Evolutionary conservation across 1,140 invertebrate genomes (phyloP).

Genomic region (Phenacoccus solenopsis): DNA sequence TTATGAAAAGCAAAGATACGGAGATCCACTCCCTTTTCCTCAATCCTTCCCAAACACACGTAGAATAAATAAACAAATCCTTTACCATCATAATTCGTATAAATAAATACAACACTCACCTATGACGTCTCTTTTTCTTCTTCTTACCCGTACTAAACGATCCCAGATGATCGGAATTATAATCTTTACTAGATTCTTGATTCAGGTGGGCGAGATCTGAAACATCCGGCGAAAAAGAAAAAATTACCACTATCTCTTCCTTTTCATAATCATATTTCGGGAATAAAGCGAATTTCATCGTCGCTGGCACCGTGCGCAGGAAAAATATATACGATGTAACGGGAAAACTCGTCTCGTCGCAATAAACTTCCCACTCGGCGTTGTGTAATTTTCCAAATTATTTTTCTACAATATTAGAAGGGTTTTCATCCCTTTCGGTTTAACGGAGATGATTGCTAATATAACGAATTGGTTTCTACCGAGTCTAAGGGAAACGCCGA

Average conservation of each 20-base stretch:
- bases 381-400: slow-evolving; percentile 14
- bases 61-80: no score
- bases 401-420: not conserved
- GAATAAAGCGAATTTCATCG: no score
- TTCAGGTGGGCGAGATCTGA: slow-evolving; percentile 40
- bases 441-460: slow-evolving; percentile 22
- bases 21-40: no score
- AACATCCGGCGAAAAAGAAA: slow-evolving; percentile 26
- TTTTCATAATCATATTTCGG: not conserved
- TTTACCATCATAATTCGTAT: no score
- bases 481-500: not conserved
- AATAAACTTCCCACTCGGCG: not conserved
- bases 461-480: slow-evolving; percentile 18
- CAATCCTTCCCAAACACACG: no score
- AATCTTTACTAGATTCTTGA: slow-evolving; percentile 49
- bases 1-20: no score
- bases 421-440: not conserved
- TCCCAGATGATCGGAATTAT: slow-evolving; percentile 51
- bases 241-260: no score
- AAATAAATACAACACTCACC: slow-evolving; percentile 42
- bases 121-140: slow-evolving; percentile 81
- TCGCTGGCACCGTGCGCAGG: not conserved
- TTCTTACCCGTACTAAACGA: slow-evolving; percentile 67
- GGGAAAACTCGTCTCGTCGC: not conserved
- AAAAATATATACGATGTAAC: not conserved